A percentile compares a stretch with the other conserved stretches of the same genome.
Conservation (phyloP, 2,113 vertebrate species). For the Sprattus sprattus region DNA sequence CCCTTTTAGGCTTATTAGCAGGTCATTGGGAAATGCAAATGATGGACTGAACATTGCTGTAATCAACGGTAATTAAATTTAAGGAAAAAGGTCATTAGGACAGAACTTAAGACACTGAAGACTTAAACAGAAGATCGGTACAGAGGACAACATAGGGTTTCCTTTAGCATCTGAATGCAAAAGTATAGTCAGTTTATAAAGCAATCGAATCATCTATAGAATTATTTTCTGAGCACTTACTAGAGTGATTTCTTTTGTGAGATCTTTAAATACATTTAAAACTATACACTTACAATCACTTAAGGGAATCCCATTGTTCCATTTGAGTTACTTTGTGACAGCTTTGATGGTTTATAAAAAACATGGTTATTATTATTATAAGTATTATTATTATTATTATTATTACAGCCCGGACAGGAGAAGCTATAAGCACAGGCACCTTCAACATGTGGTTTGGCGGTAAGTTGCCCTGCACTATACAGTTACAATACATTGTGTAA, state of each 20-base stretch:
- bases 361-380: neutral
- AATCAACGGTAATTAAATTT: conserved; percentile 76
- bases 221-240: too few relatives aligned
- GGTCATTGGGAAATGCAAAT: conserved; percentile 78
- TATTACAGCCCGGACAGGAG: conserved; percentile 78
- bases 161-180: neutral
- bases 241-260: too few relatives aligned
- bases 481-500: neutral
- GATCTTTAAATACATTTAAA: too few relatives aligned
- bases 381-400: neutral
- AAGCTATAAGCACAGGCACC: conserved; percentile 66
- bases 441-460: conserved; percentile 85
- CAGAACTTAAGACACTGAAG: neutral
- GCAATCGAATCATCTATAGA: too few relatives aligned
- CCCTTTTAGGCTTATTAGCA: conserved; percentile 77
- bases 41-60: conserved; percentile 82
- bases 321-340: too few relatives aligned
- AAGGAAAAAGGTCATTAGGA: neutral
- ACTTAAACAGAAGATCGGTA: neutral
- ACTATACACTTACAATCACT: too few relatives aligned
- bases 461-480: conserved; percentile 55
- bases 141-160: neutral
- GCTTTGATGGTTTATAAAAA: neutral
- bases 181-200: neutral
- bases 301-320: too few relatives aligned